Percentiles rank a stretch among this genome's conserved stretches.
Evolutionary conservation across 1,140 invertebrate species (phyloP).

Genomic region (Riptortus pedestris): DNA sequence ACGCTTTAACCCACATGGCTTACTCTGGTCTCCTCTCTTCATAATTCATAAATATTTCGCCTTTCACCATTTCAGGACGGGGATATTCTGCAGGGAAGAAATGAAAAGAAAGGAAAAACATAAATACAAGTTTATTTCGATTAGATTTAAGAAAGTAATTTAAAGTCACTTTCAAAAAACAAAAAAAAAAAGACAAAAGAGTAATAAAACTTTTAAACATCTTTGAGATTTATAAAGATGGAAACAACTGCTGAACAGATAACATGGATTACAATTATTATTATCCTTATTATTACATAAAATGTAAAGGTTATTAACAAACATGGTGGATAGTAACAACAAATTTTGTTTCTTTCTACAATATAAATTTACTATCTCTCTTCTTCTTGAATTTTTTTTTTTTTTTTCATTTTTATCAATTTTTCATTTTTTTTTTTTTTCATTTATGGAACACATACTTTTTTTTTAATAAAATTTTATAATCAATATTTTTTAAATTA

Average conservation of each 20-base stretch:
- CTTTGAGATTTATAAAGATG: neutral
- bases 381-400: too few relatives aligned
- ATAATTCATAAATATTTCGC: too few relatives aligned
- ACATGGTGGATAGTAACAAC: neutral
- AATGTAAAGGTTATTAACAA: neutral
- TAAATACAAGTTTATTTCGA: too few relatives aligned
- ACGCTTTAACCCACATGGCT: too few relatives aligned
- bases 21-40: too few relatives aligned
- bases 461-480: neutral
- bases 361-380: neutral
- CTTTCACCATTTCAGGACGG: too few relatives aligned
- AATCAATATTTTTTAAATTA: neutral
- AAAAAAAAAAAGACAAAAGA: neutral
- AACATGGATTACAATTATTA: neutral
- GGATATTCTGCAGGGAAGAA: too few relatives aligned
- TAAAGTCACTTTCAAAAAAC: neutral
- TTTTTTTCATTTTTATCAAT: too few relatives aligned
- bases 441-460: neutral
- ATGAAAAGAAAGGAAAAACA: too few relatives aligned
- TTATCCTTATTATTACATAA: neutral
- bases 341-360: neutral
- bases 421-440: neutral
- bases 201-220: neutral
- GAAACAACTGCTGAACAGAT: neutral
- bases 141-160: neutral